Percentiles rank a stretch among this genome's conserved stretches.
Conservation (phyloP, 1,140 invertebrate species). For the Neodiprion pinetum region DNA sequence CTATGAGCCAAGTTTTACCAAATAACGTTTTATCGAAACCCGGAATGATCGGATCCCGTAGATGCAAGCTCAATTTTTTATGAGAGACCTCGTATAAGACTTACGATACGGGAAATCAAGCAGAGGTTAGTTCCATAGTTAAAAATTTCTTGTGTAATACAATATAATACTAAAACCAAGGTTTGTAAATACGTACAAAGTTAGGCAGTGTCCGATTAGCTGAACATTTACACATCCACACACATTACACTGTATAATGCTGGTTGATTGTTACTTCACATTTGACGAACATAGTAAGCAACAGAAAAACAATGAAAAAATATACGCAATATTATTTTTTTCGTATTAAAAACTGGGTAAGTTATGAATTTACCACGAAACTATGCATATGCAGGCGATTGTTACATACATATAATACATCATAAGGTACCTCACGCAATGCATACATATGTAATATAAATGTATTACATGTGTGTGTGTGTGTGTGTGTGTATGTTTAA, state of each 20-base stretch:
- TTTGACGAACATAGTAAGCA: not conserved
- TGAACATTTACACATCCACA: constrained; percentile 35
- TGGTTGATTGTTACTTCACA: not conserved
- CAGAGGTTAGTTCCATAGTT: no score
- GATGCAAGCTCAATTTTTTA: no score
- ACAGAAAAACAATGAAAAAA: constrained; percentile 20
- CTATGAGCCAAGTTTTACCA: no score
- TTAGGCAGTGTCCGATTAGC: constrained; percentile 49
- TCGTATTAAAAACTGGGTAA: constrained; percentile 14
- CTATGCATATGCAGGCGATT: not conserved
- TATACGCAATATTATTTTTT: constrained; percentile 30
- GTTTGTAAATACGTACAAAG: constrained; percentile 45
- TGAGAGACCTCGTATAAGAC: no score
- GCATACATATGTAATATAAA: not conserved
- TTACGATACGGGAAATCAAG: no score
- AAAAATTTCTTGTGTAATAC: no score
- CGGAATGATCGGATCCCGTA: no score
- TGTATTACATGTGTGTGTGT: not conserved
- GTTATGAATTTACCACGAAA: no score
- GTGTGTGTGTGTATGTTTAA: no score
- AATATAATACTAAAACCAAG: not conserved
- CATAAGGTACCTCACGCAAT: no score
- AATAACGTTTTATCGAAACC: no score
- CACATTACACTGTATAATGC: not conserved
- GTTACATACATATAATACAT: constrained; percentile 36